phyloP scores from a whole-genome alignment of 2,888 invertebrate species.

The Mythimna vitellina region DNA sequence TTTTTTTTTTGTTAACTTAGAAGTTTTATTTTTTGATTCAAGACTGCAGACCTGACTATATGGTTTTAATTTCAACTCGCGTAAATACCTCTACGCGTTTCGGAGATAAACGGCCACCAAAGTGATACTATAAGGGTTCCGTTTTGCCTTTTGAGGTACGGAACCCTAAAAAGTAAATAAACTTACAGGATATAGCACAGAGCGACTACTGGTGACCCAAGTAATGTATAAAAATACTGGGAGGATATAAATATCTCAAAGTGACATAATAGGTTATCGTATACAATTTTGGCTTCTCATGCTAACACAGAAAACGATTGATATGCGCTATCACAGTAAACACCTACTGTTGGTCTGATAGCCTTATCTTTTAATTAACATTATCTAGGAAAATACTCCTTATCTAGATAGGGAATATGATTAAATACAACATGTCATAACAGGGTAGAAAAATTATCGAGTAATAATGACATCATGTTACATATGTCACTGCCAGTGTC shows the following conservation, averaged over 20 bases:
- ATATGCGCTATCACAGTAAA: slow-evolving; percentile 17
- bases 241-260: slow-evolving; percentile 8
- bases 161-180: too few relatives aligned
- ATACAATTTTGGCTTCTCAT: slow-evolving; percentile 9
- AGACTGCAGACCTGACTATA: too few relatives aligned
- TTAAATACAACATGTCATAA: slow-evolving; percentile 30
- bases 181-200: not conserved
- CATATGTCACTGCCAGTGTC: not conserved
- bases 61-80: too few relatives aligned
- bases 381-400: slow-evolving; percentile 25
- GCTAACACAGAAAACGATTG: slow-evolving; percentile 6
- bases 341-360: slow-evolving; percentile 36
- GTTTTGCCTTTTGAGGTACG: too few relatives aligned
- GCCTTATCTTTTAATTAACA: slow-evolving; percentile 36
- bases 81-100: too few relatives aligned
- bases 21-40: too few relatives aligned
- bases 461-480: slow-evolving; percentile 6
- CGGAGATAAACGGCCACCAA: too few relatives aligned
- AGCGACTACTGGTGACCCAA: not conserved
- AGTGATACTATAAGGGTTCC: too few relatives aligned
- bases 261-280: not conserved
- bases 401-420: slow-evolving; percentile 8
- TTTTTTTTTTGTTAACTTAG: too few relatives aligned
- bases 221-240: not conserved
- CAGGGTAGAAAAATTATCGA: slow-evolving; percentile 8